Percentiles rank a stretch among this genome's conserved stretches.
phyloP scores from a whole-genome alignment of 2,888 invertebrate genomes.

The Ophioninae sp. region DNA sequence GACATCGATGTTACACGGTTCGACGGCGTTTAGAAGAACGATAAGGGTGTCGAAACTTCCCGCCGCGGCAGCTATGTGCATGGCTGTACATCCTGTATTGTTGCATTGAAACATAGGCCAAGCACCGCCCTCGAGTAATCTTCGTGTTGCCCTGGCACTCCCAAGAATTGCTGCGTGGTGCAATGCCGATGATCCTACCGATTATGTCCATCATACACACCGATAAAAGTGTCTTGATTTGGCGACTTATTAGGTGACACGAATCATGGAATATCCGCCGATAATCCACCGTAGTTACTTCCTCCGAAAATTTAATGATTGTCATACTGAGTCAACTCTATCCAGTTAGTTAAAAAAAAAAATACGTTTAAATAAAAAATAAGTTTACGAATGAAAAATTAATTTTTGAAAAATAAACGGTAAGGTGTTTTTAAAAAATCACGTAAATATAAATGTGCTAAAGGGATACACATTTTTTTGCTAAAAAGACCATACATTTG shows the following conservation, averaged over 20 bases:
- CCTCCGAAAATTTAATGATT: no score
- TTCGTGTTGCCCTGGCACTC: constrained; percentile 73
- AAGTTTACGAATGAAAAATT: no score
- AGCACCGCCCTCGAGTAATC: constrained; percentile 78
- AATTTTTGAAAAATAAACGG: no score
- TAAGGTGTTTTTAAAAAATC: no score
- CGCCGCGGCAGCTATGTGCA: constrained; percentile 77
- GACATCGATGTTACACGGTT: constrained; percentile 60
- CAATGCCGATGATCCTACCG: constrained; percentile 76
- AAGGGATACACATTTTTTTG: no score
- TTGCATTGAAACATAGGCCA: constrained; percentile 69
- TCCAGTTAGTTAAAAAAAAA: no score
- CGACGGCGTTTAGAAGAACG: constrained; percentile 63
- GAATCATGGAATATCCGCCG: constrained; percentile 32
- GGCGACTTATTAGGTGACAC: no score
- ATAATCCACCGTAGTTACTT: no score
- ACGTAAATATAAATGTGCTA: background rate
- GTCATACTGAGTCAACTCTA: no score
- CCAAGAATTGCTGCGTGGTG: constrained; percentile 79
- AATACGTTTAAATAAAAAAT: no score
- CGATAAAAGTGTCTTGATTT: constrained; percentile 41
- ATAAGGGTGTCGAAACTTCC: constrained; percentile 69
- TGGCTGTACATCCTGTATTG: constrained; percentile 75
- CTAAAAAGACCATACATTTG: no score
- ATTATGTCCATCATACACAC: background rate